Base-by-base conservation (phyloP, 2,113 vertebrate species). In the Argyrosomus japonicus region DNA sequence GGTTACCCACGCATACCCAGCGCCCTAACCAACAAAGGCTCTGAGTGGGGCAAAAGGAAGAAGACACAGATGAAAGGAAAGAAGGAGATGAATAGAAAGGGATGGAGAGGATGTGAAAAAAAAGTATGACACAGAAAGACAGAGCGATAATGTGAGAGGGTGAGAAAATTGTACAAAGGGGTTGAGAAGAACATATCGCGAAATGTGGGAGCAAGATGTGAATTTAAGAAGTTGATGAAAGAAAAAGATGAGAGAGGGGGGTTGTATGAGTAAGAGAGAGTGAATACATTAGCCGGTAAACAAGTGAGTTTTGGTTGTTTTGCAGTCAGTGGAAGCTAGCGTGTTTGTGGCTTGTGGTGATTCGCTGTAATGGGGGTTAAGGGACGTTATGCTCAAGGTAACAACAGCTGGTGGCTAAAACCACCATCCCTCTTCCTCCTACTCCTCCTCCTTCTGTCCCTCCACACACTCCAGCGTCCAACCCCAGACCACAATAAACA, bases 271-370 rank as follows among this genome's bases (percentile, higher is more conserved):
- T 81, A 67, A 68, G 76, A 81, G 64, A 68, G 84, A 83, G 76
- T 77, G 78, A 83, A 60, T 72, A 72, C 69, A 90, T 94, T 93
- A 92, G 91, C 88, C 92, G 90, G 94, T 96, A 95, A 96, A 95
- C 94, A 94, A 95, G 92, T 84, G 88, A 93, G 80, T 85, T 86
- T 82, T 68, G 77, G 91, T 91, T 93, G 92, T 94, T 94, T 93
- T 94, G 87, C 91, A 90, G 51, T 79, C 90, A 73, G 88, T 87
- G 85, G 87, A 84, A 90, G 91, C 88, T 88, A 73, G 92, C 92
- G 86, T 94, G 91, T 89, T 88, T 94, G 93, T 94, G 92, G 92
- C 85, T 83, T 93, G 92, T 79, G 93, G 90, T 91, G 84, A 77
- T 75, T 89, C 50, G 80, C 88, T 92, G 90, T 90, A 92, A 93